Base-by-base conservation (phyloP, 1,140 invertebrate genomes). In the Brevipalpus yothersi region DNA sequence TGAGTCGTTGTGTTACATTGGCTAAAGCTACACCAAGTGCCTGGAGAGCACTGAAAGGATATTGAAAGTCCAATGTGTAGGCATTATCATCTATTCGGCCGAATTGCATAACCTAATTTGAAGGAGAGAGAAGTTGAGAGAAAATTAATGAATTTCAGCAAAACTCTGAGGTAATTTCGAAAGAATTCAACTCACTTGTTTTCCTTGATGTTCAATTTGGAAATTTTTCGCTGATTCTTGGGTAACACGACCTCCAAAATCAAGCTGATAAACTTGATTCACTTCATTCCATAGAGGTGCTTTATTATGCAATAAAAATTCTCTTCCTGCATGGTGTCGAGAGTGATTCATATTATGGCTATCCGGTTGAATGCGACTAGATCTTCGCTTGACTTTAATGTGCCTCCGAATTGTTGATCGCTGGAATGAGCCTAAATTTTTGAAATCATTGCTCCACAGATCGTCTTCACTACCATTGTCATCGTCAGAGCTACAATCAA, bases 171-270 rank as follows among this genome's bases (percentile, higher is more conserved):
- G 31, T 55, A 19, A 55, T 39, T 55, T 21, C 19, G 40, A 11
- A 7, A 42, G 19, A 21, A n/a, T 58, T 42, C 10, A 19, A 58
- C 42, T 54, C 70, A 92, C 90, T 80, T 97, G 93, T 75, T 90
- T 92, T 45, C 86, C 88, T 66, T 87, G 79, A 69, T 92, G 93
- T 73, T 98, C 93, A 58, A 98, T 95, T 74, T 98, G 94, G 71
- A 98, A 98, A 74, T 98, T 98, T 72, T 98, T 98, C 1, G 94
- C 94, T 5, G 92, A 96, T 71, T 98, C 94, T 70, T 97, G 93
- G 0, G 93, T 98, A 23, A 98, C 94, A 66, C 94, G 76, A 13
- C 93, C 94, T n/a, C 93, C 93, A 76, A 97, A 98, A 73, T 98
- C 94, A 17, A 98, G 75, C 69, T 98, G 94, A 74, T 98, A 98